Evolutionary conservation across 2,888 invertebrate genomes (phyloP), one percentile per base, ranked within the genome.

Genomic region (Sesamia inferens): DNA sequence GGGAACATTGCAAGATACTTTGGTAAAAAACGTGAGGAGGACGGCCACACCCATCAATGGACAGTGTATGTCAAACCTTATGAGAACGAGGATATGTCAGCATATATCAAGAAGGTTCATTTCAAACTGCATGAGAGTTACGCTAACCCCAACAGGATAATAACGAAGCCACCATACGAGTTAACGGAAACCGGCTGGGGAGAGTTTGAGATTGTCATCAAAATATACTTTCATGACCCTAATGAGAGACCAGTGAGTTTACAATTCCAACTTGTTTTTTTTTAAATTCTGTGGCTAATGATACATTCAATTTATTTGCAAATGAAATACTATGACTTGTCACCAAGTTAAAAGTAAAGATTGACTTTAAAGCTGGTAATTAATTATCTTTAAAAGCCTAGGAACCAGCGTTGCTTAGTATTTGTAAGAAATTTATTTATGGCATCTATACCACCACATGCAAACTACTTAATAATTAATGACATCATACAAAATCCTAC

Each of bases 141-240:
- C 90, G 97, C 98, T 0, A 99, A 99, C 94, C 98, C 98, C 1
- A 99, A 99, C 92, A 97, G 99, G 91, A 98, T 99, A 82, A 97
- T 99, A 0, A 98, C 98, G 0, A 99, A 99, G 91, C 99, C 99
- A 0, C 99, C 99, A 0, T 99, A 99, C 91, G 99, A 99, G 96
- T 97, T 99, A 10, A 99, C 98, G 0, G 99, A 99, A 94, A 99
- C 99, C 0, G 99, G 99, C 2, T 99, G 99, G 99, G 99, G 99
- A 84, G 99, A 99, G 95, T 99, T 99, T 93, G 99, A 99, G 95
- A 98, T 99, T 82, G 98, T 99, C 54, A 99, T 99, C 71, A 99
- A 99, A 93, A 98, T 99, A 79, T 99, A 99, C 93, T 99, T 99
- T 89, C 98, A 98, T 90, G 99, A 99, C 96, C 98, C 99, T 1